Base-by-base conservation (phyloP, 2,888 invertebrate genomes). In the Helicoverpa assulta region DNA sequence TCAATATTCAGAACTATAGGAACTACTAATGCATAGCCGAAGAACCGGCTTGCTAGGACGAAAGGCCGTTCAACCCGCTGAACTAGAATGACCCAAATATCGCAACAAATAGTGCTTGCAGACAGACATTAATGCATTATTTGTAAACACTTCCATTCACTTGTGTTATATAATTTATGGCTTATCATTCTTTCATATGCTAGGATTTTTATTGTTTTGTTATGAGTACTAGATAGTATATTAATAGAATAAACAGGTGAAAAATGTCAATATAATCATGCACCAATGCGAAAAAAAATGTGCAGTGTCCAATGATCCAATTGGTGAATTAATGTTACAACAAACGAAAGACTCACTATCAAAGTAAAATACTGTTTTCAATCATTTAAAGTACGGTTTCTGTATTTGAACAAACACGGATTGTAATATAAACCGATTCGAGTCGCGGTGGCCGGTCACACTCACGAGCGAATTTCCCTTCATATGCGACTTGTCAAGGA, bases 51-150 rank as follows among this genome's bases (percentile, higher is more conserved):
- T 85, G 88, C 86, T 89, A 90, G 89, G 91, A 90, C 88, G 88
- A 87, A 89, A 92, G 91, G 91, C 86, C 89, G 87, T 90, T 92
- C 90, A 91, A 92, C 90, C 83, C 90, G 89, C 85, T 92, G 91
- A 91, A 92, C 90, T 92, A 92, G 91, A 92, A 91, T 92, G 92
- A 92, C 93, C 93, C 85, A 92, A 91, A 93, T 93, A 91, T 89
- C 87, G 89, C 88, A 90, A 91, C 90, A 88, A 90, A 87, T 89
- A 88, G 84, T 87, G 84, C 82, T 81, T 81, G 84, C 78, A 80
- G 78, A 83, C 80, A 84, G 80, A 85, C 78, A 81, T 80, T 76
- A 78, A 82, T 83, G 77, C 79, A 81, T 81, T 82, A 84, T 81
- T 86, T 76, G 79, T 85, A 82, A 83, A 84, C 76, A 75, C 59